Conservation (phyloP, 2,797 vertebrate species). For the Danio tinwini region DNA sequence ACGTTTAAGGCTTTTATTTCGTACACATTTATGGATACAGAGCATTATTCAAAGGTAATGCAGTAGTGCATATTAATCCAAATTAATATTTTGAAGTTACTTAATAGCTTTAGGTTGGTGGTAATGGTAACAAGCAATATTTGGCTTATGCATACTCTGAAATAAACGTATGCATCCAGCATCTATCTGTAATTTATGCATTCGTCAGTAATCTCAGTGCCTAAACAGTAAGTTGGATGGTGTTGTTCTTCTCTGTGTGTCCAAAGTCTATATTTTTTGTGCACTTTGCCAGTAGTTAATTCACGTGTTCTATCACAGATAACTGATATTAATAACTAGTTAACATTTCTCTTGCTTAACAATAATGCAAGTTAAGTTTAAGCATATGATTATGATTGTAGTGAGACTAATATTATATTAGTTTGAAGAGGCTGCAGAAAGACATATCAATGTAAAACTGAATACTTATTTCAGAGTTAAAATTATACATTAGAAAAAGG, state of each 20-base stretch:
- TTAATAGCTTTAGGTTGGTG: slow-evolving; percentile 24
- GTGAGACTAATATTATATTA: neutral
- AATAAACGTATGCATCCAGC: slow-evolving; percentile 49
- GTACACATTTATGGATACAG: neutral
- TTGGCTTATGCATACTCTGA: slow-evolving; percentile 44
- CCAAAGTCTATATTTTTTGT: slow-evolving; percentile 37
- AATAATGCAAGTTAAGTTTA: neutral
- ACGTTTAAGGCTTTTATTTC: neutral
- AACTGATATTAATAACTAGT: neutral
- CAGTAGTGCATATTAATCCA: neutral
- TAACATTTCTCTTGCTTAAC: neutral
- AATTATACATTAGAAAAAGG: neutral
- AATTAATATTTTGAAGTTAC: slow-evolving; percentile 18
- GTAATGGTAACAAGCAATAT: slow-evolving; percentile 52
- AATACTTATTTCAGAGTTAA: neutral
- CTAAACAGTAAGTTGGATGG: slow-evolving; percentile 67
- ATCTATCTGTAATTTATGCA: slow-evolving; percentile 42
- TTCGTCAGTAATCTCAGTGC: slow-evolving; percentile 55
- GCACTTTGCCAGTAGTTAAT: slow-evolving; percentile 26
- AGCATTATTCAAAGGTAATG: neutral
- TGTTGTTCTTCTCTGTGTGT: slow-evolving; percentile 59
- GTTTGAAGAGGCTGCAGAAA: neutral
- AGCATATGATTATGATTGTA: neutral
- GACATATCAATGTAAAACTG: neutral
- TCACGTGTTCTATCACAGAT: slow-evolving; percentile 13